phyloP scores from a whole-genome alignment of 2,797 vertebrate genomes.

The Sebastes steindachneri region DNA sequence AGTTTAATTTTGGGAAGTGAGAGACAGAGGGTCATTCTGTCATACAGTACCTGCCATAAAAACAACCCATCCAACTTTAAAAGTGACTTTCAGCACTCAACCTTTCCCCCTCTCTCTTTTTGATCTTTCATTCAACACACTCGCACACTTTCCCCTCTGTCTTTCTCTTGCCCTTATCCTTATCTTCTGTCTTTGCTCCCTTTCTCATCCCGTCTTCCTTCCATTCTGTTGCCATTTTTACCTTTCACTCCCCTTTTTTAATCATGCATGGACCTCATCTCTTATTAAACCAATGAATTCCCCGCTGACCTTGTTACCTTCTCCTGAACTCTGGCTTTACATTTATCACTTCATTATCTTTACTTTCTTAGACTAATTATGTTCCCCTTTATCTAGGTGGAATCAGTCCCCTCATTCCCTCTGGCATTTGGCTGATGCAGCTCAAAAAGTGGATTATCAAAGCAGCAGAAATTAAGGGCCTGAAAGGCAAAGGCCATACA shows the following conservation, averaged over 20 bases:
- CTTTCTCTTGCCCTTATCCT: neutral
- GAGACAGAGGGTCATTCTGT: neutral
- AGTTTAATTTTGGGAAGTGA: neutral
- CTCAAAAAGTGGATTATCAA: conserved; percentile 51
- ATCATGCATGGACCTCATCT: conserved; percentile 37
- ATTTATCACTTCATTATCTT: conserved; percentile 68
- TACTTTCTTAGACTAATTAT: conserved; percentile 64
- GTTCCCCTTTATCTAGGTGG: conserved; percentile 54
- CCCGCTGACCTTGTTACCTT: conserved; percentile 52
- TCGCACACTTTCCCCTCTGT: neutral
- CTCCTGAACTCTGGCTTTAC: conserved; percentile 33
- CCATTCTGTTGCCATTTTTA: conserved; percentile 22
- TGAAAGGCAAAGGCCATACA: conserved; percentile 12
- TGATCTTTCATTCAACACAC: neutral
- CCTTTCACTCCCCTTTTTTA: conserved; percentile 35
- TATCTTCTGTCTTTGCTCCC: neutral
- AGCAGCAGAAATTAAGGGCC: conserved; percentile 15
- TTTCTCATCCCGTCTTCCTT: neutral
- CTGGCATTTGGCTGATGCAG: conserved; percentile 37
- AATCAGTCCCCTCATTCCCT: conserved; percentile 52
- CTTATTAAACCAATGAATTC: conserved; percentile 51
- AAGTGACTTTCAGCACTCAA: conserved; percentile 21
- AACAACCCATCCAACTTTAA: conserved; percentile 26
- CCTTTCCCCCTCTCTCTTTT: neutral
- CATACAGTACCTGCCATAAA: neutral